Percentiles rank a stretch among this genome's conserved stretches.
Evolutionary conservation across 2,888 invertebrate species (phyloP).

Genomic region (Sphaerolaimus hirsutus): DNA sequence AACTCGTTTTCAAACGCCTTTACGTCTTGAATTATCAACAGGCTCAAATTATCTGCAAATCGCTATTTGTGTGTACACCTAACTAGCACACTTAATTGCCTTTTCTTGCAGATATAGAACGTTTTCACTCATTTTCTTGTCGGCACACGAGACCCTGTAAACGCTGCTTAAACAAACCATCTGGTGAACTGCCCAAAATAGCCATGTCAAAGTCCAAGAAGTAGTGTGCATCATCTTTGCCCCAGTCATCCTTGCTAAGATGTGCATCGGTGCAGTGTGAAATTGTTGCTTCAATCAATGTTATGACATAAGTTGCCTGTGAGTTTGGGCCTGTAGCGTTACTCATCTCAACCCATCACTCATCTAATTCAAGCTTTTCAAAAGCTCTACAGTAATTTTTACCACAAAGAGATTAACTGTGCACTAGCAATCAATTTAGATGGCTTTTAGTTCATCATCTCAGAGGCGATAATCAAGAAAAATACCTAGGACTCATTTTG

Average conservation of each 20-base stretch:
- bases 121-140: no score
- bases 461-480: no score
- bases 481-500: no score
- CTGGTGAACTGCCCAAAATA: constrained; percentile 31
- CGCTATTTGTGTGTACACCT: not conserved
- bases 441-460: no score
- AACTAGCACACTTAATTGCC: not conserved
- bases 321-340: not conserved
- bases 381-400: no score
- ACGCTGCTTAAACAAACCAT: constrained; percentile 22
- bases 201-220: constrained; percentile 41
- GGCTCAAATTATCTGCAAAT: not conserved
- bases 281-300: constrained; percentile 32
- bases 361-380: no score
- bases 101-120: no score
- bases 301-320: constrained; percentile 26
- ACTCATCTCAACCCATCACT: no score
- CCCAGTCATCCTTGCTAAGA: constrained; percentile 32
- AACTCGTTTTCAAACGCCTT: no score
- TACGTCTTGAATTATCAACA: not conserved
- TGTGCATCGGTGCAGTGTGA: constrained; percentile 37
- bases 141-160: no score
- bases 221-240: constrained; percentile 37
- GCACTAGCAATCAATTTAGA: no score
- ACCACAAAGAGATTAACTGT: no score